phyloP scores from a whole-genome alignment of 2,113 vertebrate species.

The Nansenia antarctica region DNA sequence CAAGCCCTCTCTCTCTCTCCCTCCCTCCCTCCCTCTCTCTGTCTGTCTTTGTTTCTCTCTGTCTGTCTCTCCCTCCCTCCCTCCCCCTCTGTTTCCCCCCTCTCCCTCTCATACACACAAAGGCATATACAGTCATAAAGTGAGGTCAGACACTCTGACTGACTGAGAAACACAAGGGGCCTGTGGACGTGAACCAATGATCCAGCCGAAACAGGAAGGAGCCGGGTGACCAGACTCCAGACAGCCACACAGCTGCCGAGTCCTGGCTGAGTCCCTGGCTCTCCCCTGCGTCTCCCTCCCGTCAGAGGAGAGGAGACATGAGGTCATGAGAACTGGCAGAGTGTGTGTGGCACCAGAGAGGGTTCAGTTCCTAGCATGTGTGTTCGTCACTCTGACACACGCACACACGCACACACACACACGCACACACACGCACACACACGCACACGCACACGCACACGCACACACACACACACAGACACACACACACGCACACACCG shows the following conservation, averaged over 20 bases:
- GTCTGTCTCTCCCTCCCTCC: not conserved
- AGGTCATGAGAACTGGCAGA: not conserved
- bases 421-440: too few species aligned
- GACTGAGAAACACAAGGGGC: not conserved
- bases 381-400: too few species aligned
- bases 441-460: too few species aligned
- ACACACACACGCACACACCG: too few species aligned
- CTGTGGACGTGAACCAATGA: not conserved
- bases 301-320: not conserved
- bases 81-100: too few species aligned
- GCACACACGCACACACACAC: too few species aligned
- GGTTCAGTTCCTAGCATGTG: too few species aligned
- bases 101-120: not conserved
- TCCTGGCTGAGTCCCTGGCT: not conserved
- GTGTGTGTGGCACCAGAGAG: not conserved
- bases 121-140: not conserved
- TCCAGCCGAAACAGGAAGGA: not conserved
- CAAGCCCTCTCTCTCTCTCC: not conserved
- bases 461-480: too few species aligned
- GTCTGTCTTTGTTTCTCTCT: too few species aligned
- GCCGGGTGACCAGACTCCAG: not conserved
- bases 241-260: not conserved
- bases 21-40: slow-evolving; percentile 6
- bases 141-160: not conserved
- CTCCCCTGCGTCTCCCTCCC: not conserved